A percentile compares a stretch with the other conserved stretches of the same genome.
These are phyloP conservation scores for Tetrao urogallus DNA, from an alignment of 2,113 vertebrate genomes.

Conservation along the genomic window DNA sequence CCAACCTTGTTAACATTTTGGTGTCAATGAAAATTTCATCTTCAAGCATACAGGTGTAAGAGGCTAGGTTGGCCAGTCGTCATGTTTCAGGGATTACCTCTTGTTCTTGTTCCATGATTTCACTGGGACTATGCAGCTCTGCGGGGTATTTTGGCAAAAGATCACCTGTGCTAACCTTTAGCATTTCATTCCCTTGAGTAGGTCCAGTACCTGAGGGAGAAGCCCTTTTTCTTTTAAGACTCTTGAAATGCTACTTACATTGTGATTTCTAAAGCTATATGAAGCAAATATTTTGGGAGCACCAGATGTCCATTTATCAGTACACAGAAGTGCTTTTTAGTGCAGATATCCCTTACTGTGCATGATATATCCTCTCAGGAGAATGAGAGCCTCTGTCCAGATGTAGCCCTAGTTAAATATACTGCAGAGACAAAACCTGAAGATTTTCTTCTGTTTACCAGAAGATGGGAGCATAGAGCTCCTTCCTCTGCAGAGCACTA, in stretches of 20 bases:
- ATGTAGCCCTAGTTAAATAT: background rate
- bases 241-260: background rate
- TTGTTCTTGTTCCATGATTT: background rate
- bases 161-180: background rate
- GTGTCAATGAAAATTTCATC: background rate
- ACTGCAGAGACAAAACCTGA: background rate
- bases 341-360: background rate
- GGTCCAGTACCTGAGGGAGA: background rate
- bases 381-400: background rate
- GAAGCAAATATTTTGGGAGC: background rate
- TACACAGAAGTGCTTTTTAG: background rate
- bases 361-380: background rate
- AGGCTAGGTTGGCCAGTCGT: background rate
- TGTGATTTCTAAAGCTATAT: background rate
- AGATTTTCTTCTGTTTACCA: background rate
- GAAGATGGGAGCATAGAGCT: slow-evolving; percentile 55
- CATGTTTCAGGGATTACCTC: background rate
- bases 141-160: background rate
- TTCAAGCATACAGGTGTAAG: background rate
- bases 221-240: background rate
- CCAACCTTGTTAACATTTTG: background rate
- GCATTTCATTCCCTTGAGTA: background rate
- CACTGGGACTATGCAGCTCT: background rate
- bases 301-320: background rate
- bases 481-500: background rate